Percentiles rank a stretch among this genome's conserved stretches.
phyloP scores from a whole-genome alignment of 2,113 vertebrate genomes.

The Ammospiza nelsoni region DNA sequence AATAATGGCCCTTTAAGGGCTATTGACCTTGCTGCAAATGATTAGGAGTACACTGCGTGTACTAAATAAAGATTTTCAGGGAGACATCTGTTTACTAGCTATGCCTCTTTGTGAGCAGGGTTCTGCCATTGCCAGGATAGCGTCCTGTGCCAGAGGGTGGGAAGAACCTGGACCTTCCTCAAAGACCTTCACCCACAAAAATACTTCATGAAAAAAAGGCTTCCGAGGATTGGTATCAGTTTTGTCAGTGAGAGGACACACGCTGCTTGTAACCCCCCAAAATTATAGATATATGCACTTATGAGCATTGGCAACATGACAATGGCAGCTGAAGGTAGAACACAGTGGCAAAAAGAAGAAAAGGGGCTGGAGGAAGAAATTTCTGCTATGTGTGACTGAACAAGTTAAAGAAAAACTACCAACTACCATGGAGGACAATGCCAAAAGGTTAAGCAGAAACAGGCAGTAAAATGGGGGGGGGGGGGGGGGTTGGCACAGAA shows the following conservation, averaged over 20 bases:
- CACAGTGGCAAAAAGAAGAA: not conserved
- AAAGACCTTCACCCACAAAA: not conserved
- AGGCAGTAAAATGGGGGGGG: not conserved
- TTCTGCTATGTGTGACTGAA: not conserved
- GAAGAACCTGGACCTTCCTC: not conserved
- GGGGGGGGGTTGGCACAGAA: not conserved
- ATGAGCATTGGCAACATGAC: not conserved
- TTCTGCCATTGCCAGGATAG: not conserved
- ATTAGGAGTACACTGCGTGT: not conserved
- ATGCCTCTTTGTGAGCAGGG: not conserved
- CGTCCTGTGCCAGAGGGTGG: not conserved
- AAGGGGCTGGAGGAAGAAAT: not conserved
- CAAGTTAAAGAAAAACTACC: not conserved
- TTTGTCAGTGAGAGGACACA: not conserved
- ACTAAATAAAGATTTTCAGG: slow-evolving; percentile 43
- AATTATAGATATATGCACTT: not conserved
- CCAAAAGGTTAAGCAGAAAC: not conserved
- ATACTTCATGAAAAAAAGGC: not conserved
- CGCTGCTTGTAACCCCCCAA: not conserved
- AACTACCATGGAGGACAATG: not conserved
- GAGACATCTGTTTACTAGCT: slow-evolving; percentile 1
- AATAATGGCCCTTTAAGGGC: slow-evolving; percentile 14
- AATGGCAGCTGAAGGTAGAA: not conserved
- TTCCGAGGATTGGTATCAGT: not conserved
- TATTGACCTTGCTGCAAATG: slow-evolving; percentile 10